A percentile compares a stretch with the other conserved stretches of the same genome.
phyloP scores from a whole-genome alignment of 2,797 vertebrate genomes.

The Synanceia verrucosa region DNA sequence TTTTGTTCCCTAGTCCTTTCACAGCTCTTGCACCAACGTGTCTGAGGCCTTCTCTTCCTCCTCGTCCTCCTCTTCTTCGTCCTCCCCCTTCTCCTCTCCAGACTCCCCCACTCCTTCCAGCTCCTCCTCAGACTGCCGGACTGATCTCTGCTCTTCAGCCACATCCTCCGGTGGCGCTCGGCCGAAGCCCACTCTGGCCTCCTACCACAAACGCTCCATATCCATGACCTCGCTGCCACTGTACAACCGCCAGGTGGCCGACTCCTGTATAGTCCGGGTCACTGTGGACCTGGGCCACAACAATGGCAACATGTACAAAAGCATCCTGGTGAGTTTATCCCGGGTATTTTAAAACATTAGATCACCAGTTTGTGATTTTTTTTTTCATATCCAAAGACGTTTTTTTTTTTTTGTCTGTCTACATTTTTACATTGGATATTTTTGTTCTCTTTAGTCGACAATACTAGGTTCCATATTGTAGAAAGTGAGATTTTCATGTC shows the following conservation, averaged over 20 bases:
- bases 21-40: constrained; percentile 72
- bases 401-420: neutral
- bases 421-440: neutral
- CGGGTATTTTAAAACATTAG: neutral
- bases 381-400: neutral
- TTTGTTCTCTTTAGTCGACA: too few species aligned
- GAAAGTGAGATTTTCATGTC: too few species aligned
- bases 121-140: constrained; percentile 39
- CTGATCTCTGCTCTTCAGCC: constrained; percentile 18
- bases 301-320: constrained; percentile 90
- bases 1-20: constrained; percentile 65
- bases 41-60: constrained; percentile 57
- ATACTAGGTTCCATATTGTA: neutral
- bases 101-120: constrained; percentile 34
- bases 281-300: constrained; percentile 78
- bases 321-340: constrained; percentile 86
- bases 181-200: neutral
- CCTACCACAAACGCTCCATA: constrained; percentile 72
- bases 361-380: neutral
- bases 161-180: neutral
- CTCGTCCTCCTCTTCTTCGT: constrained; percentile 39
- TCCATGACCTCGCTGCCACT: constrained; percentile 73
- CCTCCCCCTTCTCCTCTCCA: constrained; percentile 19
- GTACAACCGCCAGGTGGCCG: constrained; percentile 80
- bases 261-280: constrained; percentile 86